A percentile compares a stretch with the other conserved stretches of the same genome.
These are phyloP conservation scores for Cygnus olor DNA, from an alignment of 2,797 vertebrate genomes.

Conservation along the genomic window DNA sequence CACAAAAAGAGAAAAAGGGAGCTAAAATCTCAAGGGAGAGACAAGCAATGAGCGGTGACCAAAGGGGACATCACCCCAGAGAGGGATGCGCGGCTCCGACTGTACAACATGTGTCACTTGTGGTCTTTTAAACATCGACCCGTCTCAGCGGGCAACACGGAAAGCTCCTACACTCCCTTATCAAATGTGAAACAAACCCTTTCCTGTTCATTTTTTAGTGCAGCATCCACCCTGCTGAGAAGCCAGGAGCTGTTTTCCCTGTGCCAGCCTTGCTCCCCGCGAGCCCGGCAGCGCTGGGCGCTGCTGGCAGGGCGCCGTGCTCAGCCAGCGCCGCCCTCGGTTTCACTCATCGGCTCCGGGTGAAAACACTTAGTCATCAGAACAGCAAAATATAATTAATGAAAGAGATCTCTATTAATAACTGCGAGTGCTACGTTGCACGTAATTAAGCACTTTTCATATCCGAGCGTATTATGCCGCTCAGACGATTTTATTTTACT, in stretches of 20 bases:
- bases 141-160: not conserved
- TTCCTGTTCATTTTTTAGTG: not conserved
- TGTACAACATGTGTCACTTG: rapidly evolving
- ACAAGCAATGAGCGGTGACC: not conserved
- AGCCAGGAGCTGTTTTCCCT: not conserved
- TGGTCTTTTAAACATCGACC: not conserved
- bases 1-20: not conserved
- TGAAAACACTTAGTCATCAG: slow-evolving; percentile 38
- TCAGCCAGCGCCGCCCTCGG: not conserved
- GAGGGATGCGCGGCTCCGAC: not conserved
- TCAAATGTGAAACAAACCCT: not conserved
- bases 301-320: not conserved
- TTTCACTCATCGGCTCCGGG: slow-evolving; percentile 9
- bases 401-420: slow-evolving; percentile 39
- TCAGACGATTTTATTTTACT: not conserved
- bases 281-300: too few species aligned
- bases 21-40: not conserved
- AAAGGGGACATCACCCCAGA: not conserved
- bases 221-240: not conserved
- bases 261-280: not conserved
- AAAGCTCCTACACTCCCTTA: not conserved
- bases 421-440: not conserved
- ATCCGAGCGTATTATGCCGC: not conserved
- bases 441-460: not conserved
- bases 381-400: slow-evolving; percentile 10